A percentile compares a stretch with the other conserved stretches of the same genome.
Evolutionary conservation across 2,888 invertebrate genomes (phyloP).

Genomic region (Nomada goodeniana): DNA sequence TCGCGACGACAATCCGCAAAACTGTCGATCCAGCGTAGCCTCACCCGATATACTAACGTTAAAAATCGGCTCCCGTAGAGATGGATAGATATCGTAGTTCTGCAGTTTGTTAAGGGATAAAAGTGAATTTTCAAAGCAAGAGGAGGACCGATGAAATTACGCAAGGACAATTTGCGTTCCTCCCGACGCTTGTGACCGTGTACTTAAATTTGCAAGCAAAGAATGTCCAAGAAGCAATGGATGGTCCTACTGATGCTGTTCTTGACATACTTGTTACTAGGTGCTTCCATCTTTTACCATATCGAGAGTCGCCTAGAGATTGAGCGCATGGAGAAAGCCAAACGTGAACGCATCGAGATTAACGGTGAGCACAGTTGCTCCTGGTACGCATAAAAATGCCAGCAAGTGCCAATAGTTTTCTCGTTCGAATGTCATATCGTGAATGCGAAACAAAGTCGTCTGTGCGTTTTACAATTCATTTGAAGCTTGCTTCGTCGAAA

Average conservation of each 20-base stretch:
- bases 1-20: conserved; percentile 19
- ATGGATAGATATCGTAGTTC: not conserved
- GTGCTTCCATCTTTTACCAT: conserved; percentile 94
- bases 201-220: conserved; percentile 29
- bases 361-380: conserved; percentile 86
- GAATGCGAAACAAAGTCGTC: not conserved
- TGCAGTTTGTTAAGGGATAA: not conserved
- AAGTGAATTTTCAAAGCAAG: not conserved
- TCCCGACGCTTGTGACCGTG: conserved; percentile 7
- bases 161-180: too few species aligned
- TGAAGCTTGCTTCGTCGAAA: not conserved
- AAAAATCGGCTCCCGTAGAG: not conserved
- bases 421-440: too few species aligned
- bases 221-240: conserved; percentile 93
- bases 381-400: not conserved
- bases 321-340: conserved; percentile 86
- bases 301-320: conserved; percentile 91
- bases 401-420: not conserved
- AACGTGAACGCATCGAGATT: conserved; percentile 88
- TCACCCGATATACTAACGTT: not conserved
- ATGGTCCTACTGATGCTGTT: conserved; percentile 91
- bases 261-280: conserved; percentile 91
- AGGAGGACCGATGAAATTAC: conserved; percentile 29
- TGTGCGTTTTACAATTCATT: too few species aligned
- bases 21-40: conserved; percentile 7